phyloP scores from a whole-genome alignment of 2,797 vertebrate species.

The Salmo trutta region DNA sequence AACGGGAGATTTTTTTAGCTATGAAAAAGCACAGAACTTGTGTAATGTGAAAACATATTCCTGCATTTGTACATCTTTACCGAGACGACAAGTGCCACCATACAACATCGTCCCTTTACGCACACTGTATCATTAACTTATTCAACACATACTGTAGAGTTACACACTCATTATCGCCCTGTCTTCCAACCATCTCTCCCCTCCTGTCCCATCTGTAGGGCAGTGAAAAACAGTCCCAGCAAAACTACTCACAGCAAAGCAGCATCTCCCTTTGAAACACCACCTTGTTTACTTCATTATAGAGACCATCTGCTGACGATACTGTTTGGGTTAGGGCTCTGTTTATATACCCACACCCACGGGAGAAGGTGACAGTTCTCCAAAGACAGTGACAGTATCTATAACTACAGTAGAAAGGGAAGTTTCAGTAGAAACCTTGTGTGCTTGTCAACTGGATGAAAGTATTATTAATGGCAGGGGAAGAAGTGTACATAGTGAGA shows the following conservation, averaged over 20 bases:
- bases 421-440: no score
- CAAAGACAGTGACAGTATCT: not conserved
- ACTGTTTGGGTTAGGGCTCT: not conserved
- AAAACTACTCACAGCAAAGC: not conserved
- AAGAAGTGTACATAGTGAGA: no score
- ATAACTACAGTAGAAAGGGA: not conserved
- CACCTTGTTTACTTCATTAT: not conserved
- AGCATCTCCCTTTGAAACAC: not conserved
- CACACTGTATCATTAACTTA: not conserved
- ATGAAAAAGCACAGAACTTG: not conserved
- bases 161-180: not conserved
- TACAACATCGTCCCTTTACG: not conserved
- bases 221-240: not conserved
- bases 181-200: not conserved
- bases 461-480: no score
- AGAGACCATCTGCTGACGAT: not conserved
- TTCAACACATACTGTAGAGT: not conserved
- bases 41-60: no score
- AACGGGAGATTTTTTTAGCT: not conserved
- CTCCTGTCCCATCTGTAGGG: not conserved
- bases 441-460: no score
- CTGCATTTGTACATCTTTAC: not conserved
- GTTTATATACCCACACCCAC: not conserved
- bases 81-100: not conserved
- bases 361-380: not conserved